Evolutionary conservation across 2,797 vertebrate genomes (phyloP), one percentile per base, ranked within the genome.

Genomic region (Pseudochaenichthys georgianus): DNA sequence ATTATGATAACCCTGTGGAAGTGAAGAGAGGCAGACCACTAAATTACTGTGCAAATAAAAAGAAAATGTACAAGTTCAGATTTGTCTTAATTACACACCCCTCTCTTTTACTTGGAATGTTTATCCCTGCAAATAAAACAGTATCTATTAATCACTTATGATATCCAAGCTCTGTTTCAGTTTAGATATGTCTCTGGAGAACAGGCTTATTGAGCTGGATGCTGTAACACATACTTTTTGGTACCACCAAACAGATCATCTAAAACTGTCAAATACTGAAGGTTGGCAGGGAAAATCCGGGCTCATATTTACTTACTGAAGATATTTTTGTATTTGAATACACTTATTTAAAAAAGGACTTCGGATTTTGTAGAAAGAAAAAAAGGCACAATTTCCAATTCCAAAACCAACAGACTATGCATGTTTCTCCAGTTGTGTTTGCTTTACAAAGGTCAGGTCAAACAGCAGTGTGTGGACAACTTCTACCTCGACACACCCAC

Each of bases 361-460:
- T 34, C 7, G 34, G 34, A 34, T 34, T 34, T 34, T 8, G 68
- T 21, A 9, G 28, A 16, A 38, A 48, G 46, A 23, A 42, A 38
- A 21, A 42, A 38, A 38, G 34, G 2, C 19, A 38, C 53, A 28
- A 53, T 31, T 9, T 51, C 13, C 62, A 75, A 67, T 15, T 52
- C 5, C 13, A 34, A 38, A 8, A 5, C 8, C 6, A 15, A 28
- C 51, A 23, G 19, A 7, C 38, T 53, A 0, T n/a, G 5, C 2
- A 31, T 51, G 11, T 68, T 1, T 69, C 48, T 70, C 3, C 17
- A n/a, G 45, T 61, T 46, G 57, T 55, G 42, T 42, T 28, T 61
- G 19, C 45, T 60, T 83, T 53, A 47, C 54, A 73, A 48, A 73
- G 68, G 42, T 82, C 70, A 47, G 75, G 9, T 84, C 83, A 85